Conservation (phyloP, 2,797 vertebrate species). For the Betta splendens region DNA sequence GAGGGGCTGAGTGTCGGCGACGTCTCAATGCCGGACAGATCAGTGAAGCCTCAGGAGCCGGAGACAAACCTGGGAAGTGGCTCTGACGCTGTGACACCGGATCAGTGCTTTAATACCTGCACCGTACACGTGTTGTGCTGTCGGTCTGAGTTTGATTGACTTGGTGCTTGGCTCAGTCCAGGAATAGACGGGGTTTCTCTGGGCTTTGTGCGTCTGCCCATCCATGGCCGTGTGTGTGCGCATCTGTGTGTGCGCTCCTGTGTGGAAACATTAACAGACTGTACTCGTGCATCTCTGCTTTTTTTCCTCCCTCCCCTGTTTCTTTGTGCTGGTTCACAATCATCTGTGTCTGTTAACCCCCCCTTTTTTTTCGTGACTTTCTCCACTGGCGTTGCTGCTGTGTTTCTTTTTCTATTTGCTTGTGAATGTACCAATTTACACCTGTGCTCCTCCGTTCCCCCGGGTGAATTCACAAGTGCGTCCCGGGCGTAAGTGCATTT, state of each 20-base stretch:
- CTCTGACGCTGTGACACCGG: constrained; percentile 57
- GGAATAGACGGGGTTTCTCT: constrained; percentile 38
- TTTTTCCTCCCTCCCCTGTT: constrained; percentile 32
- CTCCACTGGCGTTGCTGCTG: too few relatives aligned
- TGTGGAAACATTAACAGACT: constrained; percentile 48
- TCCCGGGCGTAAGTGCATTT: constrained; percentile 59
- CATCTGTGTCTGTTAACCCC: constrained; percentile 39
- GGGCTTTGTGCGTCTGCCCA: constrained; percentile 33
- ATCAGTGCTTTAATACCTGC: constrained; percentile 74
- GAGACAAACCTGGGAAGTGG: constrained; percentile 46
- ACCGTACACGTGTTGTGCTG: constrained; percentile 49
- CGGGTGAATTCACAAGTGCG: constrained; percentile 61
- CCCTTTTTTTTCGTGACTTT: not conserved
- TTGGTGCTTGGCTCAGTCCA: constrained; percentile 42
- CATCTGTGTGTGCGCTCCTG: constrained; percentile 46
- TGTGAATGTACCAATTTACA: constrained; percentile 63
- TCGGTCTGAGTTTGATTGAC: constrained; percentile 69
- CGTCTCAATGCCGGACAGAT: constrained; percentile 30
- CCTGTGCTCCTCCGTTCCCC: constrained; percentile 51
- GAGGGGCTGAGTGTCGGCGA: constrained; percentile 37
- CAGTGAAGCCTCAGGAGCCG: constrained; percentile 35
- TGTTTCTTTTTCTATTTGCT: constrained; percentile 5
- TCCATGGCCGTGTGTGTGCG: constrained; percentile 33
- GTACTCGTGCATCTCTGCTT: constrained; percentile 35
- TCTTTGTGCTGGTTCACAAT: constrained; percentile 49